Evolutionary conservation across 92 coral and sea anemone species (phyloP).

Genomic region (Parazoanthus atlanticus): DNA sequence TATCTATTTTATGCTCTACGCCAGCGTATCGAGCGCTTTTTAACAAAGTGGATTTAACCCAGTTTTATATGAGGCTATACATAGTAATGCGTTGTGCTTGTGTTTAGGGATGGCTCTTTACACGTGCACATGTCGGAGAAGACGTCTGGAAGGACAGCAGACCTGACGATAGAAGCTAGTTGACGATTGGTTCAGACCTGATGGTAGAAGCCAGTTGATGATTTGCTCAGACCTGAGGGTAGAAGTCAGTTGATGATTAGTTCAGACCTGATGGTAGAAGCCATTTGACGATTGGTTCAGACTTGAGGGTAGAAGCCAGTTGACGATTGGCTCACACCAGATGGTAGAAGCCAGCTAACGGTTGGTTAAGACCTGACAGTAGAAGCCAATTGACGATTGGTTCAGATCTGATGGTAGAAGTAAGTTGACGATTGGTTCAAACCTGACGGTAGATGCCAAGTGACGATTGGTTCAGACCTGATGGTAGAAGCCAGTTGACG

Average conservation of each 20-base stretch:
- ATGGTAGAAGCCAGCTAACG: conserved; percentile 28
- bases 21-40: too few relatives aligned
- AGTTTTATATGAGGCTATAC: too few relatives aligned
- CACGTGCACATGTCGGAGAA: conserved; percentile 37
- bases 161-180: conserved; percentile 28
- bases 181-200: not conserved
- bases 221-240: not conserved
- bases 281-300: not conserved
- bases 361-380: not conserved
- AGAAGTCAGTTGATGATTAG: too few relatives aligned
- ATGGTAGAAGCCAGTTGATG: not conserved
- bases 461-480: not conserved
- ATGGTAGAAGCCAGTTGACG: conserved; percentile 34
- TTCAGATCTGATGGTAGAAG: too few relatives aligned
- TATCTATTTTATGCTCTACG: too few relatives aligned
- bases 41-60: too few relatives aligned
- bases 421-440: too few relatives aligned
- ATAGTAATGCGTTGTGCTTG: not conserved
- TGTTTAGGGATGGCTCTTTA: conserved; percentile 35
- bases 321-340: not conserved
- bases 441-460: not conserved
- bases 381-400: too few relatives aligned
- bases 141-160: conserved; percentile 33
- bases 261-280: too few relatives aligned
- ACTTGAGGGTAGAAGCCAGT: not conserved